A percentile compares a stretch with the other conserved stretches of the same genome.
Conservation (phyloP, 1,140 invertebrate species). For the Scaptomyza graminum region DNA sequence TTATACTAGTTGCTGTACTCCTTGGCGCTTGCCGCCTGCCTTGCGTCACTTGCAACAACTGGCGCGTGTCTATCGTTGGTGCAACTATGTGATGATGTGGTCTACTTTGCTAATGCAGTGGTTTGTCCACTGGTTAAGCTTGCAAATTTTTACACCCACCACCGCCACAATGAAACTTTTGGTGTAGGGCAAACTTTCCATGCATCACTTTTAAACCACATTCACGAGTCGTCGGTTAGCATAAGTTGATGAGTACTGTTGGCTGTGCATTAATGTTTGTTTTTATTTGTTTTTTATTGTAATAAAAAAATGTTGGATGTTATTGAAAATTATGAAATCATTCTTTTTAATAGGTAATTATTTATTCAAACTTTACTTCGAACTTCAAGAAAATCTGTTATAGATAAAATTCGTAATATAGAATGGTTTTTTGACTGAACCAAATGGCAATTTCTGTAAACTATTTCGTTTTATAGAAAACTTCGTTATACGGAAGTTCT, state of each 20-base stretch:
- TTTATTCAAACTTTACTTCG: no score
- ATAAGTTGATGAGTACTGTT: slow-evolving; percentile 16
- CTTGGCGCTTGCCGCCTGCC: slow-evolving; percentile 43
- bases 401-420: no score
- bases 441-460: no score
- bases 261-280: slow-evolving; percentile 52
- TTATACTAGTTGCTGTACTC: slow-evolving; percentile 56
- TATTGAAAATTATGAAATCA: slow-evolving; percentile 15
- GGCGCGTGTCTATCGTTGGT: background rate
- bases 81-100: background rate
- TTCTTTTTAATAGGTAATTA: background rate
- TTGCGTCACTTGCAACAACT: slow-evolving; percentile 23
- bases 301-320: slow-evolving; percentile 48
- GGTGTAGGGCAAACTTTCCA: background rate
- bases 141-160: background rate
- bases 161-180: background rate
- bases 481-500: no score
- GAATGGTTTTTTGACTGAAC: no score
- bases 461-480: no score
- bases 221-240: background rate
- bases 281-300: slow-evolving; percentile 55
- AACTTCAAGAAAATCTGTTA: no score
- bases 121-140: background rate
- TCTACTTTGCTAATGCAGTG: slow-evolving; percentile 3
- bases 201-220: background rate